Evolutionary conservation across 2,113 vertebrate genomes (phyloP), one percentile per base, ranked within the genome.

Genomic region (Piliocolobus tephrosceles): DNA sequence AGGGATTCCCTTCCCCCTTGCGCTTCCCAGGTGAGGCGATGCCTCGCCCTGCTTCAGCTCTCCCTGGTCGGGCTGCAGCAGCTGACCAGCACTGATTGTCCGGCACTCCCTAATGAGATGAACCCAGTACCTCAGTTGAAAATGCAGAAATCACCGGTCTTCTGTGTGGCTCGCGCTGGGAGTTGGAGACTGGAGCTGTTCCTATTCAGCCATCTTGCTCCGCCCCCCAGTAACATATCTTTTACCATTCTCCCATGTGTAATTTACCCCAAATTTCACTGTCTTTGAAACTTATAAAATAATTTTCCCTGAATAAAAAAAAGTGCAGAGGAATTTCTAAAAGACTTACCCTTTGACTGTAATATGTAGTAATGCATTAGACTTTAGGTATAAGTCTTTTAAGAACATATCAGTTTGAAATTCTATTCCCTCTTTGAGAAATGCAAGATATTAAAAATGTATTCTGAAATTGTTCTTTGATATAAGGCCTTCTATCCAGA

Each of bases 401-500:
- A 91, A 72, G 30, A 85, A 50, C 23, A 64, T 86, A 85, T 68
- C 79, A 82, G 58, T 85, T 93, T 95, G 86, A 95, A 93, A 89
- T 43, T 95, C 43, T 91, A 89, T 93, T 87, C 66, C 55, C 40
- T 95, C 35, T 90, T 92, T 95, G 45, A 97, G 43, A 96, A 95
- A 85, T 76, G n/a, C 16, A 93, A 76, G 14, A 78, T 93, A 95
- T 93, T 93, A 95, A 96, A 96, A 93, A 89, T 82, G 52, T 94
- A 85, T 78, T 89, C 55, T 96, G 87, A 93, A 93, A 92, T 86
- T 94, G 20, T 86, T 86, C 68, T 90, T 96, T 97, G 47, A 93
- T 95, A 50, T 32, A 88, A 70, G 17, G 5, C 45, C 9, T 96
- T 94, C 58, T 58, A 87, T 94, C 50, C 13, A 93, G 45, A 96